Evolutionary conservation across 2,888 invertebrate genomes (phyloP), one percentile per base, ranked within the genome.

Genomic region (Dynastes hyllus): DNA sequence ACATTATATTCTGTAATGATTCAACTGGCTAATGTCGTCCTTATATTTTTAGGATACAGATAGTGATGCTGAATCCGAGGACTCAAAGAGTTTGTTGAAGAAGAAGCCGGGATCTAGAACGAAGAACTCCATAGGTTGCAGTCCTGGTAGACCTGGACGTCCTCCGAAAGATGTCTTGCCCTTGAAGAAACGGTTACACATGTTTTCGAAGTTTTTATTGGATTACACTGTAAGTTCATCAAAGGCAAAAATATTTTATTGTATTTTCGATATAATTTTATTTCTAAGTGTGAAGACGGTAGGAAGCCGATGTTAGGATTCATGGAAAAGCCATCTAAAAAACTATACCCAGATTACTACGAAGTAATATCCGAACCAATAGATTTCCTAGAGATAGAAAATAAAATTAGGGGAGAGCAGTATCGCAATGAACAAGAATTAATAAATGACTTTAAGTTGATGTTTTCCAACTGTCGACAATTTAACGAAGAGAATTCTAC

Each of bases 401-500:
- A 93, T 78, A 97, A 97, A 89, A 98, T 98, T 80, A 96, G 96
- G 88, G 93, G 92, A 75, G 94, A 95, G 83, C 93, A 94, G 82
- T 98, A 98, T 90, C 93, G 93, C 61, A 93, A 92, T 69, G 90
- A 98, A 50, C 96, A 97, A 78, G 97, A 98, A 84, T 92, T 98
- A 83, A 93, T 97, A 0, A 92, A 94, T 0, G 98, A 98, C 87
- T 94, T 94, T 85, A 92, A 95, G 82, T 90, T 98, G n/a, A 98
- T 99, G 98, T 99, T 99, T 89, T 93, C 94, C 79, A 99, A 99
- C 90, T 99, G 99, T 86, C 95, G 98, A 0, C 96, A 96, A 83
- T 99, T 97, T 89, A 99, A 99, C 88, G 98, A 99, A 89, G 96
- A 98, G 88, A 95, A 96, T 9, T 99, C 98, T 0, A 93, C 95